phyloP scores from a whole-genome alignment of 2,888 invertebrate genomes.

The Tupiocoris notatus region DNA sequence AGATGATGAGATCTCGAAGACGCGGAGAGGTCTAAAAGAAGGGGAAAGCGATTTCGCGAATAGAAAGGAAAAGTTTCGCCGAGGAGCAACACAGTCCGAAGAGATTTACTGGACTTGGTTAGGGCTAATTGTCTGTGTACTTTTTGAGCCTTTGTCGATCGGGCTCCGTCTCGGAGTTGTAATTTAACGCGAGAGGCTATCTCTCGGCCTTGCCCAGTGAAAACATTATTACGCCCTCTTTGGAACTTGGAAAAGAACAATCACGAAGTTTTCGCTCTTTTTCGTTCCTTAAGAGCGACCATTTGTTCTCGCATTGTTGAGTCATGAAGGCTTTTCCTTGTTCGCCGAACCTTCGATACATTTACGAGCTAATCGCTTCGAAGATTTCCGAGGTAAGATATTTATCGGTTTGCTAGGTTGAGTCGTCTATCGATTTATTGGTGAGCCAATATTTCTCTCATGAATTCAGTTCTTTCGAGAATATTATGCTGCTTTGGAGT shows the following conservation, averaged over 20 bases:
- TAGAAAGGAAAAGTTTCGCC: slow-evolving; percentile 20
- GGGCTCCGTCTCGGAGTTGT: not conserved
- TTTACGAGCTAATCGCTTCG: not conserved
- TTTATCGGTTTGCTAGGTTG: too few species aligned
- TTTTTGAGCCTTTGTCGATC: not conserved
- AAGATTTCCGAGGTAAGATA: not conserved
- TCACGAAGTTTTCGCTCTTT: not conserved
- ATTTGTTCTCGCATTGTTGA: not conserved
- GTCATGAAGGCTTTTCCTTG: not conserved
- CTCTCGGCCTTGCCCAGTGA: not conserved
- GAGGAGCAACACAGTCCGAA: slow-evolving; percentile 9
- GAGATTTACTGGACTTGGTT: slow-evolving; percentile 36
- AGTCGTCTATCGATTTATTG: not conserved
- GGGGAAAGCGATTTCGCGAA: slow-evolving; percentile 21
- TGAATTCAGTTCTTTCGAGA: too few species aligned
- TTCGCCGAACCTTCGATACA: not conserved
- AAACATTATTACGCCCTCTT: not conserved
- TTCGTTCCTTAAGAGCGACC: not conserved
- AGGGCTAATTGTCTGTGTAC: slow-evolving; percentile 25
- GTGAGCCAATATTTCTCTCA: too few species aligned
- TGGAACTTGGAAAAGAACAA: not conserved
- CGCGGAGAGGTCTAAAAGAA: slow-evolving; percentile 5
- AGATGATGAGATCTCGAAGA: not conserved
- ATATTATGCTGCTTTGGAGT: too few species aligned
- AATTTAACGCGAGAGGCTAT: not conserved